Conservation (phyloP, 2,113 vertebrate species). For the Oenanthe oenanthe region DNA sequence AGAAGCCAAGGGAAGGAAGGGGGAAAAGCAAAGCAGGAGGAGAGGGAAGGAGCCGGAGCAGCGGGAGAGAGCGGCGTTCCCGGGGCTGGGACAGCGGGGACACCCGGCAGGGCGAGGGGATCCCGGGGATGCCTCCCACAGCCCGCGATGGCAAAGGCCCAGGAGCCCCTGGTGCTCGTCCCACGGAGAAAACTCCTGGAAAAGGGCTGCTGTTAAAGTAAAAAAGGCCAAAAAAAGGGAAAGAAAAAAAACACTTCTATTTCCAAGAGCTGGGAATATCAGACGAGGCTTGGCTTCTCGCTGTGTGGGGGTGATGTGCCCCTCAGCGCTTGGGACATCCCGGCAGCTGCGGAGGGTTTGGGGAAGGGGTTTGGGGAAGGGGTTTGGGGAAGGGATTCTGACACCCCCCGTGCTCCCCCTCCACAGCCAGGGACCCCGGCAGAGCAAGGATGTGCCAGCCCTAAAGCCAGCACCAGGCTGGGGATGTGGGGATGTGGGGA, state of each 20-base stretch:
- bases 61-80: not conserved
- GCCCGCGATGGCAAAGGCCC: not conserved
- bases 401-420: not conserved
- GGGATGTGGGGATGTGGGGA: fast-evolving
- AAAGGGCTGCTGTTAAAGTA: not conserved
- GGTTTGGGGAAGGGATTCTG: not conserved
- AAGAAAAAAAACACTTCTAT: fast-evolving
- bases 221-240: not conserved
- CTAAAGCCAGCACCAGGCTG: not conserved
- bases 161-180: not conserved
- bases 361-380: not conserved
- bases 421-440: not conserved
- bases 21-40: not conserved
- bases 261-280: not conserved
- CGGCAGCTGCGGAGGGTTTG: not conserved
- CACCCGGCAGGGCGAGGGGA: not conserved
- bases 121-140: fast-evolving
- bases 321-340: not conserved
- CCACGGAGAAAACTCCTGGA: not conserved
- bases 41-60: not conserved
- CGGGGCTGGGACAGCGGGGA: not conserved
- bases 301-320: not conserved
- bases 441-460: not conserved
- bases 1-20: not conserved
- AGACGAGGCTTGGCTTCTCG: not conserved